A percentile compares a stretch with the other conserved stretches of the same genome.
phyloP scores from a whole-genome alignment of 2,113 vertebrate genomes.

The Bubo scandiacus region DNA sequence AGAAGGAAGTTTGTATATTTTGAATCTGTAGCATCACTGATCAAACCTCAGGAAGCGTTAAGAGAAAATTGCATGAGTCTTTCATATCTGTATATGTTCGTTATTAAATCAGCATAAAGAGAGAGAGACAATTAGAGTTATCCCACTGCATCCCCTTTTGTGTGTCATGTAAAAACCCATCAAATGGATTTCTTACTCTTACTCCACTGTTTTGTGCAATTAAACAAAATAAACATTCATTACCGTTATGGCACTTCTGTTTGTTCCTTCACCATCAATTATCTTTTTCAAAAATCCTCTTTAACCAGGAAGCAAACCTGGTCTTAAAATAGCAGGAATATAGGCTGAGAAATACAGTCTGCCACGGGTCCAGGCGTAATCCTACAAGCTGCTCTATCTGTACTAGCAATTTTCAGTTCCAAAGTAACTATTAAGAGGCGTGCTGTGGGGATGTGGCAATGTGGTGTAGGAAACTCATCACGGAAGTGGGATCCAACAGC shows the following conservation, averaged over 20 bases:
- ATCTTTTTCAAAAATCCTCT: neutral
- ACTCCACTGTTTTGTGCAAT: neutral
- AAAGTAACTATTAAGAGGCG: neutral
- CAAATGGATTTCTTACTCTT: neutral
- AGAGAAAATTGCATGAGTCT: neutral
- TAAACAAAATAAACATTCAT: neutral
- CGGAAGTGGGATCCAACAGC: neutral
- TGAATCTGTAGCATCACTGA: neutral
- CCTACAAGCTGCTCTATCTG: neutral
- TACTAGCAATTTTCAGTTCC: neutral
- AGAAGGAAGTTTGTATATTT: neutral
- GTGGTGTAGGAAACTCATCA: neutral
- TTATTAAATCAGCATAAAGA: neutral
- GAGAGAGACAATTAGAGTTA: neutral
- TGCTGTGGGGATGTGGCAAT: fast-evolving
- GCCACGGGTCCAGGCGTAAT: neutral
- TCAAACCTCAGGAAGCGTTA: neutral
- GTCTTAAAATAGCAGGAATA: neutral
- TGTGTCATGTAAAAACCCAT: neutral
- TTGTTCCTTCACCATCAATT: neutral
- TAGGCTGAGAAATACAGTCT: neutral
- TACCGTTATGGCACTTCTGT: neutral
- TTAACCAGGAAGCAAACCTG: neutral
- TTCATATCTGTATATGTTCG: neutral
- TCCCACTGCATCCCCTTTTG: neutral